These are phyloP conservation scores for Myopa testacea DNA, from an alignment of 2,888 invertebrate genomes.

Conservation along the genomic window DNA sequence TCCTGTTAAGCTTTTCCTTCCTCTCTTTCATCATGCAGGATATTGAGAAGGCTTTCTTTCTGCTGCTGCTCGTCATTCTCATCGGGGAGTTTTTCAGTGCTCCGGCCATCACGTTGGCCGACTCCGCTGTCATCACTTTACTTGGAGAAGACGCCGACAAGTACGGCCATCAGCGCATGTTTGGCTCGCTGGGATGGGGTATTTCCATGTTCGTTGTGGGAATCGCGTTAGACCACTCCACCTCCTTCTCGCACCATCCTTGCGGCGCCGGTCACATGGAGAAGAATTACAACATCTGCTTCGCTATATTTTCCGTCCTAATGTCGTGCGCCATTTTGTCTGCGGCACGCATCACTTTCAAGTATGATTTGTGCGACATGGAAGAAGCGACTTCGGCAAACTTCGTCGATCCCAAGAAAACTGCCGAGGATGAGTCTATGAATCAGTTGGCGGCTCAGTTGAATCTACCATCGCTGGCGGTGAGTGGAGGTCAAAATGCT, in stretches of 20 bases:
- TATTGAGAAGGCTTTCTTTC: conserved; percentile 95
- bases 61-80: conserved; percentile 89
- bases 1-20: neutral
- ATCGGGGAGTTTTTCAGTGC: conserved; percentile 98
- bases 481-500: conserved; percentile 59
- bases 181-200: conserved; percentile 98
- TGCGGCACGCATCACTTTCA: conserved; percentile 83
- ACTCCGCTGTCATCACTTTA: conserved; percentile 89
- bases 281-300: conserved; percentile 98
- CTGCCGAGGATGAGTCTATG: conserved; percentile 83
- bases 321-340: conserved; percentile 95
- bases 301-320: conserved; percentile 95
- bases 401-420: conserved; percentile 66
- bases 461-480: conserved; percentile 81
- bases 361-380: conserved; percentile 70
- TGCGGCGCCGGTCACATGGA: conserved; percentile 91
- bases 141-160: conserved; percentile 89
- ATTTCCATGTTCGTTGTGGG: conserved; percentile 97
- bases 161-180: conserved; percentile 98
- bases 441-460: conserved; percentile 86
- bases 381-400: conserved; percentile 66
- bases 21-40: conserved; percentile 70
- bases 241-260: conserved; percentile 93
- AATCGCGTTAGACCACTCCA: conserved; percentile 95
- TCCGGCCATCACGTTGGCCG: conserved; percentile 94